Conservation (phyloP, 2,113 vertebrate genomes). For the Dryoscopus gambensis region DNA sequence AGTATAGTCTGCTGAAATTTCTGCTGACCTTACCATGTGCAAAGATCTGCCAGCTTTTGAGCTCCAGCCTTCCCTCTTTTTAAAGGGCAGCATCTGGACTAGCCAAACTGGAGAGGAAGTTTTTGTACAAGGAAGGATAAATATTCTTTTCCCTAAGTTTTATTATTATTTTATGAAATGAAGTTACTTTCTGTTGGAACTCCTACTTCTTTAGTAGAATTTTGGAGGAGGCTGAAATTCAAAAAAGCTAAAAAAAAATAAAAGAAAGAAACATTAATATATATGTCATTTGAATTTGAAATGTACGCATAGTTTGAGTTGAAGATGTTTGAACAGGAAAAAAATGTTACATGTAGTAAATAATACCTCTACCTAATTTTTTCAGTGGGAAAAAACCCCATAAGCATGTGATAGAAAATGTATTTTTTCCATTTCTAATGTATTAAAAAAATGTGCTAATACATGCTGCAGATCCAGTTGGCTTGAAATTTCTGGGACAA, state of each 20-base stretch:
- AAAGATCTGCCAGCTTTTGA: neutral
- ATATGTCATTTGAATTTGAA: neutral
- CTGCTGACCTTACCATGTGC: neutral
- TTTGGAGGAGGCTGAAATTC: neutral
- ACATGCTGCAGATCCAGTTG: neutral
- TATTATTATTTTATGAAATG: neutral
- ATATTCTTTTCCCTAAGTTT: neutral
- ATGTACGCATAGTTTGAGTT: neutral
- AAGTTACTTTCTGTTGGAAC: neutral
- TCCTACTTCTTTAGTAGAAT: neutral
- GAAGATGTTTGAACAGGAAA: neutral
- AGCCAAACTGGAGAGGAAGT: neutral
- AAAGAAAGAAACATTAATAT: neutral
- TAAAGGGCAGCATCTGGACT: constrained; percentile 17
- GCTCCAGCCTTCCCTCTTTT: neutral
- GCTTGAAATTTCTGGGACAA: neutral
- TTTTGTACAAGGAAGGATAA: neutral
- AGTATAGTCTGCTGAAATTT: constrained; percentile 21
- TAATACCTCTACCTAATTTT: neutral
- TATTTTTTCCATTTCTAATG: neutral
- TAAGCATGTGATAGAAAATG: neutral
- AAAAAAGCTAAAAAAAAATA: neutral
- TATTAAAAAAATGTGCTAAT: neutral
- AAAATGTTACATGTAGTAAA: neutral
- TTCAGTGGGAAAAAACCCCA: neutral